These are phyloP conservation scores for Emys orbicularis DNA, from an alignment of 2,797 vertebrate genomes.

Conservation along the genomic window DNA sequence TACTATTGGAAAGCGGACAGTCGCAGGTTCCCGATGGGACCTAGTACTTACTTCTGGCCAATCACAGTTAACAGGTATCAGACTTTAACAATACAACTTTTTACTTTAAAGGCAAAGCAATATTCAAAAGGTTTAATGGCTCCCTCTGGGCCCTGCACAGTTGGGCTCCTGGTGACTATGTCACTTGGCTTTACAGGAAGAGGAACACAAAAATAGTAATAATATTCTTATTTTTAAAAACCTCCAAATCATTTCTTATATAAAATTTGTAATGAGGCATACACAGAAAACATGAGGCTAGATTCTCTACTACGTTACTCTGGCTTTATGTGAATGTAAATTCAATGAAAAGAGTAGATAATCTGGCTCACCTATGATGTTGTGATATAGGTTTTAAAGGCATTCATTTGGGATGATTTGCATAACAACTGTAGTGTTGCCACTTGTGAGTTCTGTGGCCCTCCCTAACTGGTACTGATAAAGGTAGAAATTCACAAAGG, in stretches of 20 bases:
- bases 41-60: neutral
- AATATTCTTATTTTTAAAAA: neutral
- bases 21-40: neutral
- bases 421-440: no score
- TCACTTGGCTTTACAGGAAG: neutral
- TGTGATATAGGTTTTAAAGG: neutral
- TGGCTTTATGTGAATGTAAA: neutral
- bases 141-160: neutral
- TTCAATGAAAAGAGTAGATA: neutral
- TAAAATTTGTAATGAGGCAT: neutral
- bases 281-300: no score
- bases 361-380: neutral
- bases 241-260: neutral
- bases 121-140: neutral
- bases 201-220: neutral
- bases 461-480: no score
- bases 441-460: no score
- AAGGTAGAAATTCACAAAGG: neutral
- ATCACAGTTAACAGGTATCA: neutral
- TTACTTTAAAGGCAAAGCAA: neutral
- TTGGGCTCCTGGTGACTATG: neutral
- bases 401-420: neutral
- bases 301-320: neutral
- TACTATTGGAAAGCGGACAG: neutral
- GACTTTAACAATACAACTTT: neutral